phyloP scores from a whole-genome alignment of 2,888 invertebrate genomes.

The Melipona bicolor region DNA sequence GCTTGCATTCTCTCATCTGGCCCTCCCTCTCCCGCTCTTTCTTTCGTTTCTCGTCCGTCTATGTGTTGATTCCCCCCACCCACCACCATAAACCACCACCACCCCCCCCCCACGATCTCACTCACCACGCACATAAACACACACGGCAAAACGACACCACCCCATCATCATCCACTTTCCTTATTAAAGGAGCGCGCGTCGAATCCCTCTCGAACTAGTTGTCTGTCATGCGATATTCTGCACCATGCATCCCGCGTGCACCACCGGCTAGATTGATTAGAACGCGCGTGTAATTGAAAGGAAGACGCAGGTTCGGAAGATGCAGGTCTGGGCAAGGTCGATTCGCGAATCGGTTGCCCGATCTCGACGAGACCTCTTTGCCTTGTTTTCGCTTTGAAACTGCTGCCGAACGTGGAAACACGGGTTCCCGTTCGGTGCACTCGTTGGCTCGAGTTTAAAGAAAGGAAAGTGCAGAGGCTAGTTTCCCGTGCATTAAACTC shows the following conservation, averaged over 20 bases:
- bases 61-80: not conserved
- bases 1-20: slow-evolving; percentile 71
- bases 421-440: not conserved
- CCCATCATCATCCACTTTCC: too few species aligned
- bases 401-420: not conserved
- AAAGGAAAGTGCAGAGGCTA: not conserved
- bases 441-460: not conserved
- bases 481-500: not conserved
- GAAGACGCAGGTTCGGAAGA: too few species aligned
- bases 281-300: not conserved
- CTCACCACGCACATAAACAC: not conserved
- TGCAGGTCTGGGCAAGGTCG: too few species aligned
- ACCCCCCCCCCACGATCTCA: slow-evolving; percentile 14
- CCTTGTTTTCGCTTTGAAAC: not conserved
- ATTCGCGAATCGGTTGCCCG: not conserved
- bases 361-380: not conserved
- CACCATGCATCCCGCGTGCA: slow-evolving; percentile 75
- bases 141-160: not conserved
- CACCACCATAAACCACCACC: too few species aligned
- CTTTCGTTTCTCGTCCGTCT: slow-evolving; percentile 40
- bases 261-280: slow-evolving; percentile 31
- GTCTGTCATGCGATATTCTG: slow-evolving; percentile 77
- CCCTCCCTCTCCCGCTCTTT: slow-evolving; percentile 62
- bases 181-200: not conserved
- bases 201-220: not conserved